Conservation (phyloP, 2,888 invertebrate genomes). For the Hypsopygia costalis region DNA sequence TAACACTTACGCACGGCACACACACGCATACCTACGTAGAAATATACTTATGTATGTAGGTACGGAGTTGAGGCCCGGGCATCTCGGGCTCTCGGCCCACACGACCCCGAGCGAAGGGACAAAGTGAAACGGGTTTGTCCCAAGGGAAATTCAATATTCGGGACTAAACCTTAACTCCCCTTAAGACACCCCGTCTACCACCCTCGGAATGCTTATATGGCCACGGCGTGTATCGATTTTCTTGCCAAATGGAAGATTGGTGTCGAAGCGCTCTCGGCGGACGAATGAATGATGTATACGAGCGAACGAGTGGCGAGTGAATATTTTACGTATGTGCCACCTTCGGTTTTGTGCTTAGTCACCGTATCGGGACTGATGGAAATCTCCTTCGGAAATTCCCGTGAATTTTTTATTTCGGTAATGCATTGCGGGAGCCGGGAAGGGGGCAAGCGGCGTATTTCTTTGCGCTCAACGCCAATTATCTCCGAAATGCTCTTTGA, state of each 20-base stretch:
- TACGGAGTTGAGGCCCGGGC: conserved; percentile 64
- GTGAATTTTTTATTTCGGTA: conserved; percentile 73
- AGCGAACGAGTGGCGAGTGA: conserved; percentile 60
- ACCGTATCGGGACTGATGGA: conserved; percentile 64
- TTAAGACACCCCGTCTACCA: conserved; percentile 76
- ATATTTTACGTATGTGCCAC: conserved; percentile 62
- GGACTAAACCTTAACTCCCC: conserved; percentile 81
- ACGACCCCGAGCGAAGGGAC: conserved; percentile 78
- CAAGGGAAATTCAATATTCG: conserved; percentile 82
- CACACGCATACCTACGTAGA: conserved; percentile 38
- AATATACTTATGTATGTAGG: conserved; percentile 30
- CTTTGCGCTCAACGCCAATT: conserved; percentile 57
- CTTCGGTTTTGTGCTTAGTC: conserved; percentile 63
- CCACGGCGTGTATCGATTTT: conserved; percentile 80
- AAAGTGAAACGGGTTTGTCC: conserved; percentile 81
- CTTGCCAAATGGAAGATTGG: conserved; percentile 81
- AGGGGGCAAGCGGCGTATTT: conserved; percentile 15
- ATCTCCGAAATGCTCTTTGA: conserved; percentile 58
- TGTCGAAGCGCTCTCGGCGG: conserved; percentile 76
- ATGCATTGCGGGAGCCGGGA: conserved; percentile 50
- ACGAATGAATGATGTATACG: conserved; percentile 77
- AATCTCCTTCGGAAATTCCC: conserved; percentile 60
- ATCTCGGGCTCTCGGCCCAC: conserved; percentile 72
- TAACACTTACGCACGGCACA: conserved; percentile 70
- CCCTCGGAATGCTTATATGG: conserved; percentile 81